phyloP scores from a whole-genome alignment of 2,113 vertebrate species.

The Salvelinus fontinalis region DNA sequence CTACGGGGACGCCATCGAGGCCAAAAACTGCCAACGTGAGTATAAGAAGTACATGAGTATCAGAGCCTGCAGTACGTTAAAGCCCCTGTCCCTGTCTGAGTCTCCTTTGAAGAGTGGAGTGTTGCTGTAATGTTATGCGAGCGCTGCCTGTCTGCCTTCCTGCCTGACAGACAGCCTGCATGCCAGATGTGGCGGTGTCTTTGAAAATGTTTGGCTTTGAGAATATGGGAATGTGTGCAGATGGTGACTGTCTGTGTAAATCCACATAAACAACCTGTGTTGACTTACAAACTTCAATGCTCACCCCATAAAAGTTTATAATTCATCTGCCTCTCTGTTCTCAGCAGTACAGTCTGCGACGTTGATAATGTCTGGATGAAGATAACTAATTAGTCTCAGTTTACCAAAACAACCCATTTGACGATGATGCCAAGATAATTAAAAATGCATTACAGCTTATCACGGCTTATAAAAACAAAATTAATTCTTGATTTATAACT shows the following conservation, averaged over 20 bases:
- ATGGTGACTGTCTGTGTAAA: constrained; percentile 42
- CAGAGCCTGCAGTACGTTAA: not conserved
- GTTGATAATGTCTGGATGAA: not conserved
- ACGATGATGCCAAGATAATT: not conserved
- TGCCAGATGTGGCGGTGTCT: not conserved
- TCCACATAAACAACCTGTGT: not conserved
- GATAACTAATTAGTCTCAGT: not conserved
- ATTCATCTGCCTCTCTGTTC: not conserved
- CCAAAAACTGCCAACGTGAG: constrained; percentile 91
- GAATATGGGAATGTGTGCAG: constrained; percentile 20
- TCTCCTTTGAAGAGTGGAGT: too few relatives aligned
- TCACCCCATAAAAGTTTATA: not conserved
- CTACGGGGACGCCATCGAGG: constrained; percentile 87
- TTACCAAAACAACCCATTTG: not conserved
- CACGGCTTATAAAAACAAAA: not conserved
- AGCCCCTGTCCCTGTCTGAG: constrained; percentile 53
- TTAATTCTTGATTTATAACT: not conserved
- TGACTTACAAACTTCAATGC: not conserved
- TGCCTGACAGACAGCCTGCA: constrained; percentile 37
- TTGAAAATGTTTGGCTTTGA: not conserved
- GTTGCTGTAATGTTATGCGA: constrained; percentile 55
- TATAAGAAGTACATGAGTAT: constrained; percentile 45
- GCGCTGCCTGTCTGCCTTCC: constrained; percentile 36
- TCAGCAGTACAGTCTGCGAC: not conserved
- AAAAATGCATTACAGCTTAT: not conserved